Evolutionary conservation across 2,888 invertebrate species (phyloP).

Genomic region (Plebejus anna): DNA sequence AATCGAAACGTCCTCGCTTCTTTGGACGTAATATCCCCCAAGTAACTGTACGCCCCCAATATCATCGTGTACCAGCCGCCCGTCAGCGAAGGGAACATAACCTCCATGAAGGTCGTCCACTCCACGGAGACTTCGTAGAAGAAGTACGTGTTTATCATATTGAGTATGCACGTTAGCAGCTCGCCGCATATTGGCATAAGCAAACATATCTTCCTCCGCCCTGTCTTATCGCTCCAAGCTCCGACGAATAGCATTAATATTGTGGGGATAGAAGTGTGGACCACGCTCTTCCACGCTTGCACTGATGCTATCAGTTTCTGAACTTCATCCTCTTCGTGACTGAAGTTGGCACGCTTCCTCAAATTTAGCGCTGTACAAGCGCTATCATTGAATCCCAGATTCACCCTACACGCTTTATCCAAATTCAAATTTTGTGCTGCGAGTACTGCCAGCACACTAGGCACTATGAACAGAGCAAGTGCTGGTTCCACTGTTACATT

Average conservation of each 20-base stretch:
- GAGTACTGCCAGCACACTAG: conserved; percentile 83
- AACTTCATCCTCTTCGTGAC: conserved; percentile 82
- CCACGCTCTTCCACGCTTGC: conserved; percentile 76
- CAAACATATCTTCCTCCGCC: conserved; percentile 80
- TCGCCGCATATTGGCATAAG: conserved; percentile 79
- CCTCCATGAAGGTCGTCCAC: conserved; percentile 75
- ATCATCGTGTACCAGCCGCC: conserved; percentile 81
- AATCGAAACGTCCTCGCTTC: conserved; percentile 81
- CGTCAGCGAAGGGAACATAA: conserved; percentile 72
- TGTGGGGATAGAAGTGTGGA: conserved; percentile 76
- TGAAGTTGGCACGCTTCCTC: conserved; percentile 84
- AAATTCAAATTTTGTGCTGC: conserved; percentile 91
- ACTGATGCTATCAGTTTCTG: conserved; percentile 79
- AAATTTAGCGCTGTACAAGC: conserved; percentile 86
- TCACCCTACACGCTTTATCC: conserved; percentile 92
- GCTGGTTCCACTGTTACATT: conserved; percentile 85
- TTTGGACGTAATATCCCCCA: conserved; percentile 79
- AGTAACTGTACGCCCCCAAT: conserved; percentile 80
- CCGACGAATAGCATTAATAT: conserved; percentile 80
- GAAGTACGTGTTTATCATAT: conserved; percentile 77
- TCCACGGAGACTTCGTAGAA: conserved; percentile 77
- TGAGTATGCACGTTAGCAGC: conserved; percentile 69
- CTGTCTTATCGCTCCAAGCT: conserved; percentile 82
- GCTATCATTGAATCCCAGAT: conserved; percentile 83
- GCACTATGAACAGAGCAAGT: conserved; percentile 82